Evolutionary conservation across 2,797 vertebrate species (phyloP).

Genomic region (Melanotaenia maccullochi): DNA sequence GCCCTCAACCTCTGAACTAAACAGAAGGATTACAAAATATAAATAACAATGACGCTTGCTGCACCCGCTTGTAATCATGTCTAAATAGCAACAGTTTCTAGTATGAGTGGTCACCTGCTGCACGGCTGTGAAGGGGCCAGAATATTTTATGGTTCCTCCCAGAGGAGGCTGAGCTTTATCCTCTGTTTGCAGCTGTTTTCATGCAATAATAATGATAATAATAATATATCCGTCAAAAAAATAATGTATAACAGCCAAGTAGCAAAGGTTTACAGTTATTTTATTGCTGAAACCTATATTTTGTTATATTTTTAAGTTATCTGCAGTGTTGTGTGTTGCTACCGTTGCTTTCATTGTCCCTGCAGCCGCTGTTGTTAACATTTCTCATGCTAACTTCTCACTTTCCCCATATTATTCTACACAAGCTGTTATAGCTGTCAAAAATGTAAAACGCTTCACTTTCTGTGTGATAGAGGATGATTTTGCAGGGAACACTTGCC

Average conservation of each 20-base stretch:
- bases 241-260: neutral
- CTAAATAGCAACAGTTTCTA: conserved; percentile 82
- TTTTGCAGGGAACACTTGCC: conserved; percentile 17
- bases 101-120: conserved; percentile 75
- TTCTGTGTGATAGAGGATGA: conserved; percentile 46
- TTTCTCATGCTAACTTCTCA: conserved; percentile 7
- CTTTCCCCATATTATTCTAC: conserved; percentile 27
- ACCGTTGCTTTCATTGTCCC: neutral
- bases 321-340: neutral
- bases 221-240: conserved; percentile 14
- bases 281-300: neutral
- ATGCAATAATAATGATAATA: conserved; percentile 12
- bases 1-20: conserved; percentile 57
- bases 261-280: neutral
- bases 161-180: conserved; percentile 47
- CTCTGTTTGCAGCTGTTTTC: conserved; percentile 51
- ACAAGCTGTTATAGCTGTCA: conserved; percentile 53
- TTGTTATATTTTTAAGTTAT: neutral
- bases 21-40: conserved; percentile 65
- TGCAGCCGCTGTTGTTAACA: conserved; percentile 6
- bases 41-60: conserved; percentile 77
- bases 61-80: conserved; percentile 60
- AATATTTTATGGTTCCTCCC: conserved; percentile 55
- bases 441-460: conserved; percentile 55
- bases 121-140: conserved; percentile 53